phyloP scores from a whole-genome alignment of 2,797 vertebrate species.

The Geotrypetes seraphini region DNA sequence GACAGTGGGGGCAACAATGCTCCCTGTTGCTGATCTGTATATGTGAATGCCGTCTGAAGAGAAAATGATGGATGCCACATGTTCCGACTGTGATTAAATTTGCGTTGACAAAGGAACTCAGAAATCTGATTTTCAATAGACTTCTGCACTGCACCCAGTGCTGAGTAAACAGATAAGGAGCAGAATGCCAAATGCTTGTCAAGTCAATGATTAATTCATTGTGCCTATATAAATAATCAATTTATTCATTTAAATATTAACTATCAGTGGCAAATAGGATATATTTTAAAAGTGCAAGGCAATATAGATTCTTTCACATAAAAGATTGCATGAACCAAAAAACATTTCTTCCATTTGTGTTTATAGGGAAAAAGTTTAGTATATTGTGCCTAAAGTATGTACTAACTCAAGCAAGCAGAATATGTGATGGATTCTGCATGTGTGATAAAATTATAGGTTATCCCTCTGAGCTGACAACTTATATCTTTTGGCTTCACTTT shows the following conservation, averaged over 20 bases:
- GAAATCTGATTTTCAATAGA: slow-evolving; percentile 65
- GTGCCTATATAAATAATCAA: slow-evolving; percentile 54
- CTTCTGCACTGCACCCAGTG: slow-evolving; percentile 51
- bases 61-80: slow-evolving; percentile 64
- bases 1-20: slow-evolving; percentile 35
- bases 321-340: too few species aligned
- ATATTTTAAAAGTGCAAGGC: too few species aligned
- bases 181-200: slow-evolving; percentile 46
- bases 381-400: too few species aligned
- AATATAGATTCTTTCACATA: too few species aligned
- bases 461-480: too few species aligned
- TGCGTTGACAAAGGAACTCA: slow-evolving; percentile 63
- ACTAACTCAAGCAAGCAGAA: too few species aligned
- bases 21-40: slow-evolving; percentile 49
- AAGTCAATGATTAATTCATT: slow-evolving; percentile 51
- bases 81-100: slow-evolving; percentile 62
- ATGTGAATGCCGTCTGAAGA: slow-evolving; percentile 54
- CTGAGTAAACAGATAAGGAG: slow-evolving; percentile 62
- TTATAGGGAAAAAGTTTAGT: too few species aligned
- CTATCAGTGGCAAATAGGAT: slow-evolving; percentile 45
- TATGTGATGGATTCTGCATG: too few species aligned
- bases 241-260: slow-evolving; percentile 55
- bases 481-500: too few species aligned
- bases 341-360: too few species aligned
- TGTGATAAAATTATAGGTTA: too few species aligned